A percentile compares a stretch with the other conserved stretches of the same genome.
These are phyloP conservation scores for Sthenelais limicola DNA, from an alignment of 2,888 invertebrate species.

Conservation along the genomic window DNA sequence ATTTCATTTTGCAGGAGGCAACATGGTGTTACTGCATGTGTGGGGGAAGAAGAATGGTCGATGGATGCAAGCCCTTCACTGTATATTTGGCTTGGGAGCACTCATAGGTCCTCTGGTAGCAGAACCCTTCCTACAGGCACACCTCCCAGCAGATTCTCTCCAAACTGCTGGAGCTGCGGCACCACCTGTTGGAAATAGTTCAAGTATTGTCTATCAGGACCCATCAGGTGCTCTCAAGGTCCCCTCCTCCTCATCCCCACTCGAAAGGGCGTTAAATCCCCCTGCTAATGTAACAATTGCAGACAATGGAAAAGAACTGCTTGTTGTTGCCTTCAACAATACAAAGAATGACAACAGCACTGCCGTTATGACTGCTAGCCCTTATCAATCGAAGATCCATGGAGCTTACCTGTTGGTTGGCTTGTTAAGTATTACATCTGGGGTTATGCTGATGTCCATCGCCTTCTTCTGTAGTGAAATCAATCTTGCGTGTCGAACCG, in stretches of 20 bases:
- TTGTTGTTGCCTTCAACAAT: no score
- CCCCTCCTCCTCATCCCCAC: no score
- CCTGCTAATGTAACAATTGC: no score
- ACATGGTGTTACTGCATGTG: conserved; percentile 27
- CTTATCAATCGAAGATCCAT: conserved; percentile 1
- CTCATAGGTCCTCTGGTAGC: conserved; percentile 27
- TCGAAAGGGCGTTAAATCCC: no score
- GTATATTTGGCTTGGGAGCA: conserved; percentile 19
- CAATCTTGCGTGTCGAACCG: conserved; percentile 2
- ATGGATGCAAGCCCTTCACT: conserved; percentile 42
- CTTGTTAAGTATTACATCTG: not conserved
- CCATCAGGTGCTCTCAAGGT: no score
- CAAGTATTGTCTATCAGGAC: conserved; percentile 1
- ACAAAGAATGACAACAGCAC: no score
- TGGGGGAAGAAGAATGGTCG: conserved; percentile 34
- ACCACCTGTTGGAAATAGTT: no score
- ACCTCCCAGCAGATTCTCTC: not conserved
- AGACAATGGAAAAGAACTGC: no score
- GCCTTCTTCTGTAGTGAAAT: conserved; percentile 6
- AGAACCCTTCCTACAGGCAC: conserved; percentile 24
- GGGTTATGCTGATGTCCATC: not conserved
- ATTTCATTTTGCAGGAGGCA: conserved; percentile 27
- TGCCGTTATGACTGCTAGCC: no score
- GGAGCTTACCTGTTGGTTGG: conserved; percentile 21
- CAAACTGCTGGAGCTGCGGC: no score